These are phyloP conservation scores for Spongilla lacustris DNA, from an alignment of 37 sponge, comb jelly and placozoan species.

Conservation along the genomic window DNA sequence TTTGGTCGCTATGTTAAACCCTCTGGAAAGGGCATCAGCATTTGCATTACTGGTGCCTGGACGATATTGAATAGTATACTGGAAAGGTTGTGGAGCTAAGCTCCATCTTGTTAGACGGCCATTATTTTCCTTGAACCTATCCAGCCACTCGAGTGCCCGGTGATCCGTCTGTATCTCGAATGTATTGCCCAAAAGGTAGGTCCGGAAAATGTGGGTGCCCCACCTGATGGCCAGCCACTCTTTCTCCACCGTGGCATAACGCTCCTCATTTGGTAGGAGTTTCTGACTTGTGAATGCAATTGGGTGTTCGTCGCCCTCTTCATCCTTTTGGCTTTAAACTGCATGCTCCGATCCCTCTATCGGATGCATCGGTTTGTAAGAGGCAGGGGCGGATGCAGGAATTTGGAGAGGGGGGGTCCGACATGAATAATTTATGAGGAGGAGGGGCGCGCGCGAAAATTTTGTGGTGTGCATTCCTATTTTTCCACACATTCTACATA, in stretches of 20 bases:
- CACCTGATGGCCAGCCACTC: constrained; percentile 33
- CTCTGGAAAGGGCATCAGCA: constrained; percentile 32
- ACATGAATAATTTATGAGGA: too few species aligned
- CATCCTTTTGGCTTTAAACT: constrained; percentile 13
- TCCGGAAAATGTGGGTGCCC: neutral
- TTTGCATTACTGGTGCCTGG: constrained; percentile 12
- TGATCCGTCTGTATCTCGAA: constrained; percentile 38
- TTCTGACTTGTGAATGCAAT: constrained; percentile 27
- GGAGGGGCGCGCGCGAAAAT: too few species aligned
- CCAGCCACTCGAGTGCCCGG: constrained; percentile 19
- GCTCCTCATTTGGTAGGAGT: constrained; percentile 13
- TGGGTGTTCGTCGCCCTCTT: constrained; percentile 18
- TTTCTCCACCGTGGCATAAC: constrained; percentile 26
- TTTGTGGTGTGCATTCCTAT: too few species aligned
- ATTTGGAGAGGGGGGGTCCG: too few species aligned
- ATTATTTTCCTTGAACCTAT: constrained; percentile 21
- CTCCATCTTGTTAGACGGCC: constrained; percentile 32
- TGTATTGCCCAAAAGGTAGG: neutral
- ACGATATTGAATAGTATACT: neutral
- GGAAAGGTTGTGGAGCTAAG: constrained; percentile 16
- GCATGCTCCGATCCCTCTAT: constrained; percentile 18
- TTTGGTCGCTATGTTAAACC: too few species aligned
- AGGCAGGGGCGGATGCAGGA: neutral
- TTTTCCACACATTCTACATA: too few species aligned
- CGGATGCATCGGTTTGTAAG: constrained; percentile 22